phyloP scores from a whole-genome alignment of 2,888 invertebrate species.

The Leucania comma region DNA sequence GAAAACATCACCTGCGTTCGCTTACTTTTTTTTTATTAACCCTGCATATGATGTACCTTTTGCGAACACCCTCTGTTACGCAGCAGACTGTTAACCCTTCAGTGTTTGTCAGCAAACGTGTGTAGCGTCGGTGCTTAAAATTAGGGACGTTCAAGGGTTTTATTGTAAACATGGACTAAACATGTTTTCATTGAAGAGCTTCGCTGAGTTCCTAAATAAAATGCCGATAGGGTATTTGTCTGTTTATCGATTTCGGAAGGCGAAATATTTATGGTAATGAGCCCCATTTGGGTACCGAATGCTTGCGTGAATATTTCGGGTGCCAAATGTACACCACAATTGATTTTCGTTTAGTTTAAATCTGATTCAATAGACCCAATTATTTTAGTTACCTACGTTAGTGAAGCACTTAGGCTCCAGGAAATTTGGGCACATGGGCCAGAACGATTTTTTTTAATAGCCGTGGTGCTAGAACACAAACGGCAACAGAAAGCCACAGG shows the following conservation, averaged over 20 bases:
- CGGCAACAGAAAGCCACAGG: too few relatives aligned
- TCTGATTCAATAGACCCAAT: neutral
- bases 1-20: conserved; percentile 63
- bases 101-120: conserved; percentile 82
- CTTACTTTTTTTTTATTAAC: conserved; percentile 77
- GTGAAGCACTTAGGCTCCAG: neutral
- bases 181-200: conserved; percentile 59
- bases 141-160: conserved; percentile 77
- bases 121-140: conserved; percentile 76
- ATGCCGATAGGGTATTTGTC: conserved; percentile 30
- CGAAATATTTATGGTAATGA: conserved; percentile 49
- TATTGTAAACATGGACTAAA: conserved; percentile 75
- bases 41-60: conserved; percentile 76
- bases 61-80: conserved; percentile 81
- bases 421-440: too few relatives aligned
- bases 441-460: too few relatives aligned
- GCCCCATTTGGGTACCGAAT: conserved; percentile 12
- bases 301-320: conserved; percentile 33
- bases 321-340: conserved; percentile 35
- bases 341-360: conserved; percentile 32
- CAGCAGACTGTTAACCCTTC: conserved; percentile 88
- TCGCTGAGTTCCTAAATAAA: conserved; percentile 35
- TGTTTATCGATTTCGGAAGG: conserved; percentile 37
- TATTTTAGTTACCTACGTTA: neutral
- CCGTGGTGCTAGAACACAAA: too few relatives aligned